These are phyloP conservation scores for Pterocles burchelli DNA, from an alignment of 2,113 vertebrate species.

Conservation along the genomic window DNA sequence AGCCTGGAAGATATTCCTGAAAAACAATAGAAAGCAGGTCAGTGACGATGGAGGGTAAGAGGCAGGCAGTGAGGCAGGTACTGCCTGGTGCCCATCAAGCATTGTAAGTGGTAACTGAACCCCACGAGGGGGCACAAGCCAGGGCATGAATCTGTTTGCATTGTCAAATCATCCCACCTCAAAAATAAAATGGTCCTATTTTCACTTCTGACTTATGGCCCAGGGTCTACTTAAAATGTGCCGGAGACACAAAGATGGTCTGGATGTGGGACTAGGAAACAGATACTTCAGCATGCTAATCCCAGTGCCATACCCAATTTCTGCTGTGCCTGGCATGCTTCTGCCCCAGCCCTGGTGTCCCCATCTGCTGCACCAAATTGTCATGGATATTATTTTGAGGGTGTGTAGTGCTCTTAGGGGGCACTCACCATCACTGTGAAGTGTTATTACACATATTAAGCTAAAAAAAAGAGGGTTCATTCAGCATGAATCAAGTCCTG, in stretches of 20 bases:
- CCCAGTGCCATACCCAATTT: not conserved
- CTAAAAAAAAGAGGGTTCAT: not conserved
- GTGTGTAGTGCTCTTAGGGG: not conserved
- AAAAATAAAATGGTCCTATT: not conserved
- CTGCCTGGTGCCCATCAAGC: not conserved
- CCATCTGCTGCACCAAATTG: not conserved
- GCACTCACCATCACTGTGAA: accelerated
- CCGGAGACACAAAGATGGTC: not conserved
- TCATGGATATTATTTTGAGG: not conserved
- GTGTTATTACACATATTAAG: not conserved
- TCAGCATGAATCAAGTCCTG: not conserved
- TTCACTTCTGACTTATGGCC: not conserved
- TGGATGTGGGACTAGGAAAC: not conserved
- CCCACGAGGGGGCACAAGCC: accelerated
- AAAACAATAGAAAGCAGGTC: conserved; percentile 47
- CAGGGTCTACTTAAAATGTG: not conserved
- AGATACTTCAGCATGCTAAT: not conserved
- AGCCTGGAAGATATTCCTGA: conserved; percentile 88
- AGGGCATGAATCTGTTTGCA: not conserved
- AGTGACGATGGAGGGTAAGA: not conserved
- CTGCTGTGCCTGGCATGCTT: not conserved
- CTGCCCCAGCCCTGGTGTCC: not conserved
- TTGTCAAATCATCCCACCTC: not conserved
- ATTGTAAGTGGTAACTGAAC: not conserved
- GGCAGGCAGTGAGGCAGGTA: not conserved